Evolutionary conservation across 2,797 vertebrate species (phyloP), one percentile per base, ranked within the genome.

Genomic region (Sebastes jordani): DNA sequence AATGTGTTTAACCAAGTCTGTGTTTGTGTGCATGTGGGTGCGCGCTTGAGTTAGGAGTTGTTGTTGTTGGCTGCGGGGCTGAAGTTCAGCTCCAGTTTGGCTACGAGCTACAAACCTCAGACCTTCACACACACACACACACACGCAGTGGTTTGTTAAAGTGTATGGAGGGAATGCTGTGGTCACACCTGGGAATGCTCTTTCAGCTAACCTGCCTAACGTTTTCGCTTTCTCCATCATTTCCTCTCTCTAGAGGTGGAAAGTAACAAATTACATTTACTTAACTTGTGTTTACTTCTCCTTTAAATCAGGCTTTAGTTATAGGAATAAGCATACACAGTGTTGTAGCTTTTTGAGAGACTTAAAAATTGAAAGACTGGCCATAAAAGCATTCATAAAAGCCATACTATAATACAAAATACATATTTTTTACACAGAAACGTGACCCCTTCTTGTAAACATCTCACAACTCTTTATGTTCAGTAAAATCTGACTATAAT

Each of bases 121-220:
- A 84, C 63, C 36, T 20, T 34, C 69, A 78, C 67, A 80, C 74
- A 83, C 81, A 71, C 72, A 25, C 23, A 71, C 72, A 71, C 72
- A 78, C 73, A 61, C 29, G 62, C 62, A 76, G 86, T 74, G 85
- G 91, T 90, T 87, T 87, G 87, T 88, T 88, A 30, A 89, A 88
- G 88, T 88, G 88, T 85, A 86, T 82, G 88, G 87, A 88, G 89
- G 91, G 91, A 92, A 93, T 88, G 91, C 80, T 92, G 93, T 85
- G 92, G 93, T 93, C 90, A 91, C 91, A 93, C 90, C 91, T 92
- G 91, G 88, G 89, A 93, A 94, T 89, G 89, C 82, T 90, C 89
- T 93, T 83, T 86, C 25, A 30, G 83, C 87, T 84, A 86, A 93
- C 91, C 91, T 91, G 90, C 73, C 74, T 61, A 82, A 81, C 63